Evolutionary conservation across 2,113 vertebrate genomes (phyloP), one percentile per base, ranked within the genome.

Genomic region (Pelecanus crispus): DNA sequence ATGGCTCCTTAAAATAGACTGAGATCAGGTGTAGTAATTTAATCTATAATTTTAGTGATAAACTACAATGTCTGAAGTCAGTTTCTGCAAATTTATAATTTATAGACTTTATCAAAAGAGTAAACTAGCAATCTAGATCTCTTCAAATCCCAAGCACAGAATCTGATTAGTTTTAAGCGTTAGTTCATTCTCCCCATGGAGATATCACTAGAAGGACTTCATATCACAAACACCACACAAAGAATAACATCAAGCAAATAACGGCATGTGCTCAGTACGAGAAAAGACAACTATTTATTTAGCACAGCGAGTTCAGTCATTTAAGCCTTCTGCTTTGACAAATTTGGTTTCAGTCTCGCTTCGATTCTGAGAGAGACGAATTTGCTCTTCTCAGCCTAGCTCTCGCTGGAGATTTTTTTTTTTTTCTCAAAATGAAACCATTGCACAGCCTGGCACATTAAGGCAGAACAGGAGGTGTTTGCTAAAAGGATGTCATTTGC

Each of bases 51-150:
- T 87, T 86, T 40, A 65, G 77, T 22, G 72, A 49, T 26, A 50
- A 74, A 36, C 92, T 82, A 53, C 77, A 59, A 31, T 25, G 21
- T 52, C 73, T 24, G 42, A 75, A 80, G 65, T 45, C 47, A 62
- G 28, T 65, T 86, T 86, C n/a, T 16, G 52, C 62, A 58, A 70
- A 92, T 85, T 79, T 52, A 11, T 67, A 59, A 78, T 84, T 67
- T 34, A 75, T 66, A 67, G 3, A 75, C 56, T 75, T 89, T 32
- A 77, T 73, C 81, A 45, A 85, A 70, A 86, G 81, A 96, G 97
- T 97, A 97, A 97, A 97, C 97, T 97, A 97, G 97, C 97, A 97
- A 97, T 97, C 97, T 97, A 97, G 97, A 97, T 96, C 92, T 95
- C 89, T 73, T 94, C 91, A 82, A 70, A 86, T 32, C 91, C 91